Evolutionary conservation across 2,888 invertebrate species (phyloP), one percentile per base, ranked within the genome.

Genomic region (Colostygia pectinataria): DNA sequence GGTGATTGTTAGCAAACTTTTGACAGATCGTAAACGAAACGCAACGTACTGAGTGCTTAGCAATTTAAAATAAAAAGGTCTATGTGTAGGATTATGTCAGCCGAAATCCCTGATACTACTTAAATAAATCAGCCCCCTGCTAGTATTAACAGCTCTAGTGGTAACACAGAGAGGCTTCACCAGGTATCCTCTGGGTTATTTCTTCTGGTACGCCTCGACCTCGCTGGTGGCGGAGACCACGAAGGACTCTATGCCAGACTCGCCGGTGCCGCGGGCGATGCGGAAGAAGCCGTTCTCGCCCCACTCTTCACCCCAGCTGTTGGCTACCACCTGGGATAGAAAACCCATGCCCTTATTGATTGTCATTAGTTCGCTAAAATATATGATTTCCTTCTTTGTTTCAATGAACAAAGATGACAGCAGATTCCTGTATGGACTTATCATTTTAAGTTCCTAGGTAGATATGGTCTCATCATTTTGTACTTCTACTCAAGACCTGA

Each of bases 231-330:
- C 94, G 6, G 94, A 96, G 36, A 98, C 89, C 2, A 98, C 96
- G 80, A 96, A 98, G 1, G 94, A 93, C 75, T 99, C 98, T 71
- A 99, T 98, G 60, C 94, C 95, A 68, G 97, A 96, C 74, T 98
- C 98, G 85, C 98, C 95, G 42, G 74, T 81, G 29, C 98, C 98
- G 47, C 96, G 93, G 3, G 92, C 81, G 65, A 99, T 98, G 51
- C 94, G 93, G 93, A 99, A 98, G 74, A 93, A 95, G 0, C 99
- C 99, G 55, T 93, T 90, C 75, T 98, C 98, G 6, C 98, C 99
- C 98, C 98, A 99, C 61, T 93, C 89, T 0, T 81, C 70, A 5
- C 99, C 98, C 99, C 99, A 99, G 23, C 97, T 97, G 86, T 99
- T 99, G 34, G 97, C 97, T 29, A 95, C 97, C 71, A 96, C 91